Base-by-base conservation (phyloP, 2,113 vertebrate genomes). In the Callipepla californica region DNA sequence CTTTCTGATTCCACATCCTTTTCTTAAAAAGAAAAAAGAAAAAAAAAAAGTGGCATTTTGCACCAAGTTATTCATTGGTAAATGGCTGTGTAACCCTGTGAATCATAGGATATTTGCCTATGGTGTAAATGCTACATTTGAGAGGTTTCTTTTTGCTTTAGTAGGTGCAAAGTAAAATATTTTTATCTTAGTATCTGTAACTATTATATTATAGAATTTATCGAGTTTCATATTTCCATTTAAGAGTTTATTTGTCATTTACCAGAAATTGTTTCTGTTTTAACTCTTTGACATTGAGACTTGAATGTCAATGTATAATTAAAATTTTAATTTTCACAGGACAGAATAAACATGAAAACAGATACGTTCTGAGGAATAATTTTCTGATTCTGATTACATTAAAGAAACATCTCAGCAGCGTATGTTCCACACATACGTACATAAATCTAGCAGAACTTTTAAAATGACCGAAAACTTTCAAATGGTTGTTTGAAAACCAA, bases 241-340 rank as follows among this genome's bases (percentile, higher is more conserved):
- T 68, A 13, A 32, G 80, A 72, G 42, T 63, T 96, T 32, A 78
- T 85, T 83, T 94, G 32, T 3, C 25, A 92, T 81, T 91, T 93
- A 23, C 18, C 58, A 69, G 34, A 70, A 42, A 7, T 70, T 15
- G 34, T 59, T 88, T 40, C 38, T 58, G 12, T 62, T 89, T 69
- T 67, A 90, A 78, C 83, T 86, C 9, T 14, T 51, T 93, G 63
- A 79, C 36, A 73, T 79, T 89, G 55, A 78, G 32, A 12, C 34
- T 74, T 67, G 80, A 87, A 73, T 51, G 66, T 15, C 61, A 83
- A 81, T 19, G 65, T 34, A 50, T 53, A 20, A 66, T 42, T 89
- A 6, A 74, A 57, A 34, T 80, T 95, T 75, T 92, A 89, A 3
- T 59, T 92, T 95, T 95, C 82, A 86, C 36, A 68, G 69, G 48